These are phyloP conservation scores for Coilia nasus DNA, from an alignment of 2,797 vertebrate species.

Conservation along the genomic window DNA sequence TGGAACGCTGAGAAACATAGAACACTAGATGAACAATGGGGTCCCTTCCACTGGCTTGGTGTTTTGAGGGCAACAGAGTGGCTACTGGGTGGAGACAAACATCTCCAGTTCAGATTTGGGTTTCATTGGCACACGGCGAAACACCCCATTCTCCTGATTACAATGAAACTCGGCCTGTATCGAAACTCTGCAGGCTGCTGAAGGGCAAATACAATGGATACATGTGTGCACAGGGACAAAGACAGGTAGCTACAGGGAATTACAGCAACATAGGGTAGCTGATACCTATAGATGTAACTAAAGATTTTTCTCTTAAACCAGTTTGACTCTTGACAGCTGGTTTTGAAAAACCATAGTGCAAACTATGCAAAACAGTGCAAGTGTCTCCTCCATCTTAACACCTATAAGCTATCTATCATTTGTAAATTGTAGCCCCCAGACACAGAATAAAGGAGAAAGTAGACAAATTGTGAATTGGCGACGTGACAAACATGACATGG, in stretches of 20 bases:
- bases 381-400: not conserved
- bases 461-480: not conserved
- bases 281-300: no score
- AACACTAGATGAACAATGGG: slow-evolving; percentile 36
- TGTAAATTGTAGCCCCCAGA: not conserved
- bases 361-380: no score
- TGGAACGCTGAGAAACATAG: slow-evolving; percentile 13
- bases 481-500: not conserved
- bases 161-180: slow-evolving; percentile 34
- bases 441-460: not conserved
- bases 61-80: slow-evolving; percentile 40
- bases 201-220: not conserved
- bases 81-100: slow-evolving; percentile 24
- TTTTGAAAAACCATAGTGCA: no score
- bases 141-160: slow-evolving; percentile 37
- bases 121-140: slow-evolving; percentile 27
- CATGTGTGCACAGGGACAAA: not conserved
- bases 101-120: slow-evolving; percentile 21
- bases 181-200: not conserved
- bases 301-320: no score
- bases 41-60: slow-evolving; percentile 27
- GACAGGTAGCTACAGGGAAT: not conserved
- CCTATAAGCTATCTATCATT: not conserved
- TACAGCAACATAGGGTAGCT: not conserved
- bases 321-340: no score